Conservation (phyloP, 2,113 vertebrate species). For the Hippocampus barbouri region DNA sequence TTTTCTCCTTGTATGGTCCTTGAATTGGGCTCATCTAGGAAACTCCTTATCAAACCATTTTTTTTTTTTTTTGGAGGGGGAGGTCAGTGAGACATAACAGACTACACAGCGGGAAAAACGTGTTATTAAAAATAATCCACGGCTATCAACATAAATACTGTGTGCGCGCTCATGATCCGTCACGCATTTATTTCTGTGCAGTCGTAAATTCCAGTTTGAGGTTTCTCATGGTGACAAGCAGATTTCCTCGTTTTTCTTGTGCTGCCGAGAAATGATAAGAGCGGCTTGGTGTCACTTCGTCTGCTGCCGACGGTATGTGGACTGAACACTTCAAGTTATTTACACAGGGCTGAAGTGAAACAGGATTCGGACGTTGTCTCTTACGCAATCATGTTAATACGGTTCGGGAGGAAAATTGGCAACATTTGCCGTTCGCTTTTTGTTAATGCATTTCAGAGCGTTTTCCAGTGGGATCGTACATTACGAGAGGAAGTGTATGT, state of each 20-base stretch:
- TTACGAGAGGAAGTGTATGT: slow-evolving; percentile 34
- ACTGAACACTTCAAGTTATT: background rate
- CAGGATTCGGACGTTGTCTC: background rate
- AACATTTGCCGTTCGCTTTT: slow-evolving; percentile 40
- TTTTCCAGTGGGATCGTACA: slow-evolving; percentile 36
- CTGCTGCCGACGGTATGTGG: background rate
- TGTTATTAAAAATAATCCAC: background rate
- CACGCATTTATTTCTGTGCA: background rate
- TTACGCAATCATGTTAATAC: slow-evolving; percentile 18
- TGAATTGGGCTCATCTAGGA: no score
- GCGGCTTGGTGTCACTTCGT: slow-evolving; percentile 3
- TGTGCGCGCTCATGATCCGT: background rate
- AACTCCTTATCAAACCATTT: no score
- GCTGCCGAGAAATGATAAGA: slow-evolving; percentile 22
- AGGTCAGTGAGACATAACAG: no score
- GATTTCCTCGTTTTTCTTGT: slow-evolving; percentile 2
- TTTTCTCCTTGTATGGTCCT: background rate
- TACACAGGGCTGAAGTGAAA: background rate
- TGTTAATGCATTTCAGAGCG: slow-evolving; percentile 47
- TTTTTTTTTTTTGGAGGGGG: no score
- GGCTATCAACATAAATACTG: no score
- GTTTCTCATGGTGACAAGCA: background rate
- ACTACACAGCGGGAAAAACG: background rate
- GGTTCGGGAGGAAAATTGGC: slow-evolving; percentile 12
- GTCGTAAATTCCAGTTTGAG: background rate